A percentile compares a stretch with the other conserved stretches of the same genome.
phyloP scores from a whole-genome alignment of 2,797 vertebrate genomes.

The Spea hammondii region DNA sequence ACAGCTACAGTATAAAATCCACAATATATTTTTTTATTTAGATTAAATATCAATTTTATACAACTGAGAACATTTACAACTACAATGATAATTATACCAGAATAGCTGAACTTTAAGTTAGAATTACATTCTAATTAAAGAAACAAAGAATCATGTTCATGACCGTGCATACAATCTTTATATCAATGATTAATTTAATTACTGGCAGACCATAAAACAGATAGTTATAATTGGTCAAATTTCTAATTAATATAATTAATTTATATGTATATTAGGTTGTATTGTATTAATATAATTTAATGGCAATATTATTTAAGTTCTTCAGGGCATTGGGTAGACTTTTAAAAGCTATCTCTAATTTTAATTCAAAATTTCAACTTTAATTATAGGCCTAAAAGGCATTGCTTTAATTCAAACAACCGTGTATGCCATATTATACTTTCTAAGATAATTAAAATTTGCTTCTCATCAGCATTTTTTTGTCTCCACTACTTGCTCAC shows the following conservation, averaged over 20 bases:
- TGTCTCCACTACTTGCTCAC: no score
- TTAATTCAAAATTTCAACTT: slow-evolving; percentile 1
- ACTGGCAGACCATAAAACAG: slow-evolving; percentile 23
- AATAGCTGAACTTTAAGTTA: slow-evolving; percentile 9
- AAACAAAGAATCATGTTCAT: slow-evolving; percentile 19
- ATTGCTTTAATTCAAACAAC: no score
- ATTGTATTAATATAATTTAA: slow-evolving; percentile 39
- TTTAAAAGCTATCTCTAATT: slow-evolving; percentile 11
- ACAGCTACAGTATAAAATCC: no score
- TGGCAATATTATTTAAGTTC: slow-evolving; percentile 20
- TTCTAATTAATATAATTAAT: slow-evolving; percentile 41
- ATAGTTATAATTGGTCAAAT: slow-evolving; percentile 31
- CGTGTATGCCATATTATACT: no score
- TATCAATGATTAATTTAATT: slow-evolving; percentile 22
- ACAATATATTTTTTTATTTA: background rate
- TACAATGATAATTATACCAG: background rate
- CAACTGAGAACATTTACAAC: background rate
- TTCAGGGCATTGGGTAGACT: slow-evolving; percentile 16
- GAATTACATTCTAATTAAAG: slow-evolving; percentile 26
- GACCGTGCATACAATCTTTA: slow-evolving; percentile 35
- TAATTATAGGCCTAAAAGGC: no score
- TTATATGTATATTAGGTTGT: slow-evolving; percentile 29
- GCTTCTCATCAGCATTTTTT: no score
- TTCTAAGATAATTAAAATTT: no score
- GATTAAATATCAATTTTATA: background rate